Evolutionary conservation across 2,113 vertebrate genomes (phyloP), one percentile per base, ranked within the genome.

Genomic region (Dascyllus trimaculatus): DNA sequence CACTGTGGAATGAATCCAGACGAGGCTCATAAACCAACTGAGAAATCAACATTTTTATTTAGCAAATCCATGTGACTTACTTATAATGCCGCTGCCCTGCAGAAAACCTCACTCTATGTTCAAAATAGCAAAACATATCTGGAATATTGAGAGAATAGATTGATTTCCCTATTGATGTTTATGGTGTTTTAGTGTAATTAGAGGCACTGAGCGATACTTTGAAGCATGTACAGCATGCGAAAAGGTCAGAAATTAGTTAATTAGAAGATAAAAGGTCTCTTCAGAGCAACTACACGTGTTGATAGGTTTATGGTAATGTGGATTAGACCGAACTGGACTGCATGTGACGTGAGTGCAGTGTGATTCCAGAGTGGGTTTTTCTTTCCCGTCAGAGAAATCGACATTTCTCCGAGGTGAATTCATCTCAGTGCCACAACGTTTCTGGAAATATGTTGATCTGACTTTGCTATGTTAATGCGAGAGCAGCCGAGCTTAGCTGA

Each of bases 361-460:
- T 54, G 71, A 88, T 83, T 81, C 73, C 26, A 58, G 76, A 82
- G 75, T 76, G 26, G 21, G 11, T 14, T n/a, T 59, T 72, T 59
- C 62, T 46, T 75, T 54, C 52, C 74, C 91, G 73, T 91, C 75
- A 81, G 89, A 91, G 83, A 87, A 91, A 90, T 89, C 89, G 88
- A 81, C 85, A 73, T 74, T 90, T 89, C 89, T 78, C 89, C 73
- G 76, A 80, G 72, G 64, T 83, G 77, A 81, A 87, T 83, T 84
- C 68, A 78, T 80, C 77, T 66, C 76, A 61, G 35, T 62, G 75
- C 90, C 79, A 87, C 78, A 75, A 86, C 75, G 58, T 78, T 80
- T 78, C 68, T 59, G 66, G n/a, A 88, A 91, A 88, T 81, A 89
- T 87, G 82, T 90, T 89, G 81, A 88, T 91, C 66, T 74, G 58